Conservation (phyloP, 1,140 invertebrate species). For the Hylaeus volcanicus region DNA sequence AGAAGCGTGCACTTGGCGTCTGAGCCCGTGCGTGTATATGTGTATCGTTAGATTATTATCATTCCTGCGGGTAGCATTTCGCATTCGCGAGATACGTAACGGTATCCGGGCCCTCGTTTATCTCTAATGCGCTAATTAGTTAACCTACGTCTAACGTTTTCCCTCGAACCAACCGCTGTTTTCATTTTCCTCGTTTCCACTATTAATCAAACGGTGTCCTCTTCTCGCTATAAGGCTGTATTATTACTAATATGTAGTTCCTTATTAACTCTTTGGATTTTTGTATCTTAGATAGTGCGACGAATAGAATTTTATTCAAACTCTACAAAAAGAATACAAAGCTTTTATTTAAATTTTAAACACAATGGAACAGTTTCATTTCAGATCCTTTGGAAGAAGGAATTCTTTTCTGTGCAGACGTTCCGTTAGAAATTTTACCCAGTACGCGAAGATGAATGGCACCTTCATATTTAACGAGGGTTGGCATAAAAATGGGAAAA, state of each 20-base stretch:
- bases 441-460: not conserved
- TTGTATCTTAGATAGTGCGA: too few relatives aligned
- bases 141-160: constrained; percentile 2
- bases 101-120: constrained; percentile 49
- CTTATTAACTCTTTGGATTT: too few relatives aligned
- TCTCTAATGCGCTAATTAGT: constrained; percentile 41
- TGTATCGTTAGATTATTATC: constrained; percentile 53
- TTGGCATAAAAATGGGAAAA: not conserved
- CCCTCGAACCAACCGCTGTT: not conserved
- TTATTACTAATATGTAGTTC: not conserved
- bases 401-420: not conserved
- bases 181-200: not conserved
- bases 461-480: not conserved
- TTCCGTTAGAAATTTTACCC: not conserved
- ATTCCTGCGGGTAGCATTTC: constrained; percentile 22
- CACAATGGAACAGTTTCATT: too few relatives aligned
- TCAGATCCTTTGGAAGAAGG: too few relatives aligned
- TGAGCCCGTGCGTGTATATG: not conserved
- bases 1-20: constrained; percentile 17
- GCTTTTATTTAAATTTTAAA: too few relatives aligned
- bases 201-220: not conserved
- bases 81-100: constrained; percentile 64
- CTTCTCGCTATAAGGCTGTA: not conserved
- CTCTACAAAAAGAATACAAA: too few relatives aligned
- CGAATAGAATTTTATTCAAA: too few relatives aligned